A percentile compares a stretch with the other conserved stretches of the same genome.
Evolutionary conservation across 1,140 invertebrate genomes (phyloP).

Genomic region (Cherax quadricarinatus): DNA sequence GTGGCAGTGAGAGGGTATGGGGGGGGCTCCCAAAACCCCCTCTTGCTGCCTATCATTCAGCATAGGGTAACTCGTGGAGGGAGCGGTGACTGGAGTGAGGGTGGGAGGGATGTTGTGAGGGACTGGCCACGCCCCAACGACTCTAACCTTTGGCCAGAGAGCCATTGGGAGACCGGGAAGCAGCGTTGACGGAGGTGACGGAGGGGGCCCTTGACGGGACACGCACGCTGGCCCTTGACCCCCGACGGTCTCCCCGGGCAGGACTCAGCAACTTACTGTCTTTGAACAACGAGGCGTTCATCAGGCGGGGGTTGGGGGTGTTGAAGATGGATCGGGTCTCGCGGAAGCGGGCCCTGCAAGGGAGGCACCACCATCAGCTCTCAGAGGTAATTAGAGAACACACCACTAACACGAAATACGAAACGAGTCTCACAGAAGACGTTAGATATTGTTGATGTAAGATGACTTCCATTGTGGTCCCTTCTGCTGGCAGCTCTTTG

Average conservation of each 20-base stretch:
- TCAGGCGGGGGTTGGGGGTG: constrained; percentile 87
- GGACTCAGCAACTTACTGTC: constrained; percentile 88
- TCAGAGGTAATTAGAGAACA: neutral
- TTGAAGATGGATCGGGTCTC: constrained; percentile 96
- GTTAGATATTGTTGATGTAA: neutral
- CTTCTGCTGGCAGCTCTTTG: neutral
- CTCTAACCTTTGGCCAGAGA: constrained; percentile 72
- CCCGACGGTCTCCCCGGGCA: constrained; percentile 82
- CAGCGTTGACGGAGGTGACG: constrained; percentile 71
- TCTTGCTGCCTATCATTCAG: neutral
- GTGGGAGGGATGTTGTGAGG: constrained; percentile 5
- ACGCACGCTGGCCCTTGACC: constrained; percentile 81
- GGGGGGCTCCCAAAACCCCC: no score
- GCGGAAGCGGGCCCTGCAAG: constrained; percentile 89
- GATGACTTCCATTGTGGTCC: neutral
- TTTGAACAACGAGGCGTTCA: constrained; percentile 84
- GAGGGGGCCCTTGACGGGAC: constrained; percentile 87
- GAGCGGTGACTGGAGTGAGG: neutral
- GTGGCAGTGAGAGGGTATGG: neutral
- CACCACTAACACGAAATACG: neutral
- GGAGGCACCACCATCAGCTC: constrained; percentile 14
- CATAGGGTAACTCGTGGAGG: neutral
- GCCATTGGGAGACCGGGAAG: constrained; percentile 70
- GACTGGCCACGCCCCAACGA: constrained; percentile 78
- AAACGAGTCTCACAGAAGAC: neutral